These are phyloP conservation scores for Podarcis raffonei DNA, from an alignment of 2,113 vertebrate species.

Conservation along the genomic window DNA sequence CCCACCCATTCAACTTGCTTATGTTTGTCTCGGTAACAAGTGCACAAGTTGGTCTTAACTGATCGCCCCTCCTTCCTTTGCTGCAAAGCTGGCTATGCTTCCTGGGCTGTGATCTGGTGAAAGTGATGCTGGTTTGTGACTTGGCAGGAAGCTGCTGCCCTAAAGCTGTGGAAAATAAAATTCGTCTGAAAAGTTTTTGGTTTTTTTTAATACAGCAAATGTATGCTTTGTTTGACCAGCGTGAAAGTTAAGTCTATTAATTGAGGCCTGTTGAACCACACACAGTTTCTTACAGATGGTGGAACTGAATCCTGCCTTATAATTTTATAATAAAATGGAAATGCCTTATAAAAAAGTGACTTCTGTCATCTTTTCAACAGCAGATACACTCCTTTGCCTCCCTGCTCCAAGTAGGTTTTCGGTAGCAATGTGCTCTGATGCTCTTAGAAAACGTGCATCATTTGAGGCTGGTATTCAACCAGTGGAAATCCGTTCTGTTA, in stretches of 20 bases:
- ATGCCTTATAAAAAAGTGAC: constrained; percentile 47
- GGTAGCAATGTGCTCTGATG: no score
- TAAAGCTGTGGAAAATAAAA: not conserved
- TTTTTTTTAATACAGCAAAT: not conserved
- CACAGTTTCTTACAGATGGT: not conserved
- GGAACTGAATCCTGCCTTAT: constrained; percentile 75
- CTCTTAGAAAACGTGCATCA: no score
- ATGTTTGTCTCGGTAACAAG: not conserved
- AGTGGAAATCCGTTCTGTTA: not conserved
- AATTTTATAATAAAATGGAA: constrained; percentile 84
- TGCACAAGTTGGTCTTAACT: not conserved
- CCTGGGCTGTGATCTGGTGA: not conserved
- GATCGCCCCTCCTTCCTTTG: not conserved
- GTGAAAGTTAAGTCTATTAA: not conserved
- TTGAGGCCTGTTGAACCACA: not conserved
- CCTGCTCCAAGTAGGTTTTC: not conserved
- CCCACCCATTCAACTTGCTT: not conserved
- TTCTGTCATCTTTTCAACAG: not conserved
- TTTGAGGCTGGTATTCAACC: not conserved
- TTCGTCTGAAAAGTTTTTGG: not conserved
- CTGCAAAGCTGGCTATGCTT: not conserved
- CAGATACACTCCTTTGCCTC: not conserved
- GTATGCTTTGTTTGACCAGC: not conserved
- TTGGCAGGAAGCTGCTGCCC: not conserved
- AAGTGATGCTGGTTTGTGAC: not conserved